Evolutionary conservation across 2,888 invertebrate genomes (phyloP).

Genomic region (Yponomeuta malinellus): DNA sequence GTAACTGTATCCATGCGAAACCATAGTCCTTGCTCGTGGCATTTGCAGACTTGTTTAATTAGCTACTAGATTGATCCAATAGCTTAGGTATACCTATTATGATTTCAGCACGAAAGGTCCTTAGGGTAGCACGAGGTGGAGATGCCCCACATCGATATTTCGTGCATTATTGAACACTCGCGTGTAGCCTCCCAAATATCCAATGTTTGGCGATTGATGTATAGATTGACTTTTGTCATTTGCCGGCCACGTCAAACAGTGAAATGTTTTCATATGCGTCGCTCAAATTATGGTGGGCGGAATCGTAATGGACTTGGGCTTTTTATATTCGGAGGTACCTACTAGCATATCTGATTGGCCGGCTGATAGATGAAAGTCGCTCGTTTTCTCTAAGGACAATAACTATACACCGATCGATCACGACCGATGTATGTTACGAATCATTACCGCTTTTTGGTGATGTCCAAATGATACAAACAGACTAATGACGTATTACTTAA

Average conservation of each 20-base stretch:
- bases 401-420: conserved; percentile 31
- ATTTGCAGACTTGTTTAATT: background rate
- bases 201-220: conserved; percentile 75
- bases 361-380: conserved; percentile 59
- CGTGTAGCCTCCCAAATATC: conserved; percentile 72
- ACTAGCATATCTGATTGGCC: conserved; percentile 58
- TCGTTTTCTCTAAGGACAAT: conserved; percentile 49
- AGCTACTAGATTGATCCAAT: background rate
- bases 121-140: conserved; percentile 33
- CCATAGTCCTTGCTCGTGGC: background rate
- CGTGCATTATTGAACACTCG: conserved; percentile 73
- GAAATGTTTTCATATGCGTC: conserved; percentile 68
- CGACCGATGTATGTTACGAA: conserved; percentile 31
- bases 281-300: conserved; percentile 60
- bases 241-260: conserved; percentile 71
- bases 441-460: conserved; percentile 16
- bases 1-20: too few relatives aligned
- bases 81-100: background rate
- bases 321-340: conserved; percentile 43
- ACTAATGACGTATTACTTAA: background rate
- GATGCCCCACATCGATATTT: conserved; percentile 74
- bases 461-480: conserved; percentile 17
- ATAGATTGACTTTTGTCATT: conserved; percentile 76
- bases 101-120: conserved; percentile 33
- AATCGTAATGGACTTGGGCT: conserved; percentile 65